Evolutionary conservation across 2,113 vertebrate species (phyloP).

Genomic region (Motacilla tschutschensis): DNA sequence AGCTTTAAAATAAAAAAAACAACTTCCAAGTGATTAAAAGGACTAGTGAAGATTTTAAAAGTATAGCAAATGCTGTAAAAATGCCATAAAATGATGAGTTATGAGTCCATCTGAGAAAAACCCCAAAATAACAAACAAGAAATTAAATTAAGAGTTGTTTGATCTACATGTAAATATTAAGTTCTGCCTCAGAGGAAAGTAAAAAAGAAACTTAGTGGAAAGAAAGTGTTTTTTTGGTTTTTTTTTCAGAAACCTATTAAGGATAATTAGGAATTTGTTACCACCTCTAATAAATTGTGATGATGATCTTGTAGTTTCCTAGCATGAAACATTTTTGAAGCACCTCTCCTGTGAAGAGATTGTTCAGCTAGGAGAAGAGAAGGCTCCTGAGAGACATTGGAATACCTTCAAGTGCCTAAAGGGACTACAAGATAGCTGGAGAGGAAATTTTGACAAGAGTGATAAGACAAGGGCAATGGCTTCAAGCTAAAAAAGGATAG

Average conservation of each 20-base stretch:
- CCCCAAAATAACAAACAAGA: neutral
- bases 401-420: neutral
- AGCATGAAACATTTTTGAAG: neutral
- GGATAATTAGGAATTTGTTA: slow-evolving; percentile 49
- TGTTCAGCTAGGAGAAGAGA: neutral
- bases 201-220: slow-evolving; percentile 38
- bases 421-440: neutral
- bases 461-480: neutral
- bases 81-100: slow-evolving; percentile 16
- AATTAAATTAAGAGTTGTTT: slow-evolving; percentile 50
- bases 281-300: slow-evolving; percentile 15
- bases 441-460: neutral
- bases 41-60: neutral
- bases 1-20: neutral
- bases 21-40: slow-evolving; percentile 3
- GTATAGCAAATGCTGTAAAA: slow-evolving; percentile 1
- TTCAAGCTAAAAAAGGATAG: neutral
- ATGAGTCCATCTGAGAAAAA: neutral
- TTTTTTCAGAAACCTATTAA: neutral
- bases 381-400: neutral
- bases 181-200: slow-evolving; percentile 30
- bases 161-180: slow-evolving; percentile 45
- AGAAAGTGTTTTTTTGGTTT: slow-evolving; percentile 12
- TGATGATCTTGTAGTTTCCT: neutral
- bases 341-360: neutral